These are phyloP conservation scores for Rostratula benghalensis DNA, from an alignment of 2,113 vertebrate genomes.

Conservation along the genomic window DNA sequence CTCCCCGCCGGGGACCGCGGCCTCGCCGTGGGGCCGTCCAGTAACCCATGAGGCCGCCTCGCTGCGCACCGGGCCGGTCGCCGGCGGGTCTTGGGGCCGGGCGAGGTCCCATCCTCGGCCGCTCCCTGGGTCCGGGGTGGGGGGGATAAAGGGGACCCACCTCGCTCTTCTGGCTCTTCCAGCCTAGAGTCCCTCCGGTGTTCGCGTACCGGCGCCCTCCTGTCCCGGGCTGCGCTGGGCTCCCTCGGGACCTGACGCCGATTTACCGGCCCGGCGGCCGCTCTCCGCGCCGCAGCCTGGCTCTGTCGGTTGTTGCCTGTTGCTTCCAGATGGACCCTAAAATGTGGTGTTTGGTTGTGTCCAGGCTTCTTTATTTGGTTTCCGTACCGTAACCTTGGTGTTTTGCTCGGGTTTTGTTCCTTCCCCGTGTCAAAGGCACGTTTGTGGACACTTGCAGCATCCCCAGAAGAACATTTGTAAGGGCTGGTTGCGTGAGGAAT, in stretches of 20 bases:
- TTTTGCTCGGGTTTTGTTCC: not conserved
- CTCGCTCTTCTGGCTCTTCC: too few species aligned
- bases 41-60: not conserved
- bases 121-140: not conserved
- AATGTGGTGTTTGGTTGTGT: not conserved
- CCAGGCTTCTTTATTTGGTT: not conserved
- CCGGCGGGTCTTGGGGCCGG: not conserved
- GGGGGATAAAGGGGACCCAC: rapidly evolving
- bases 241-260: not conserved
- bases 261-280: not conserved
- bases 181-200: rapidly evolving
- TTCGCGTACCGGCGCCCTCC: not conserved
- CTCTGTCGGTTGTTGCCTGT: not conserved
- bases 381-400: rapidly evolving
- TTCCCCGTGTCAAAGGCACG: too few species aligned
- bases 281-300: not conserved
- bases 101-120: not conserved
- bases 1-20: not conserved
- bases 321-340: not conserved
- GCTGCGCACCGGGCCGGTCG: not conserved
- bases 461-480: not conserved
- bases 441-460: not conserved
- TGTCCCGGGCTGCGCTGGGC: not conserved
- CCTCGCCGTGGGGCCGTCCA: not conserved
- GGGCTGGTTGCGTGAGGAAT: not conserved